Evolutionary conservation across 2,797 vertebrate genomes (phyloP).

Genomic region (Podarcis lilfordi): DNA sequence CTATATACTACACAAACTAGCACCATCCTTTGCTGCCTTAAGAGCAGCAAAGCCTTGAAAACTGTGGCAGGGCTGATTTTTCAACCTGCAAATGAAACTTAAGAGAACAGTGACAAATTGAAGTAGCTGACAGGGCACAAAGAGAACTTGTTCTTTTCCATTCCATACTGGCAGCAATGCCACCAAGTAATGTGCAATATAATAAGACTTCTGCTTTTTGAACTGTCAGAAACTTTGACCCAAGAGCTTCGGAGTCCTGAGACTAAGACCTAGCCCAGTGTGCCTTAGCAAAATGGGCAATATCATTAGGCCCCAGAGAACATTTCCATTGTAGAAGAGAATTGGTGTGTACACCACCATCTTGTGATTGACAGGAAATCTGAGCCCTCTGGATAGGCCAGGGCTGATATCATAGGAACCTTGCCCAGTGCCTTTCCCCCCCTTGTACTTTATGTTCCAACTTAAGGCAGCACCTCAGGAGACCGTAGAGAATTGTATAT

Average conservation of each 20-base stretch:
- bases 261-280: too few species aligned
- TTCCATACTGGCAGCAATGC: not conserved
- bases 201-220: not conserved
- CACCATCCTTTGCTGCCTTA: not conserved
- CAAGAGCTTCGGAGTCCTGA: too few species aligned
- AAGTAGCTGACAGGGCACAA: not conserved
- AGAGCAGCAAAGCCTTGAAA: not conserved
- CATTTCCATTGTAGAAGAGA: not conserved
- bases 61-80: not conserved
- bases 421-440: not conserved
- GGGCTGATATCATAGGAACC: not conserved
- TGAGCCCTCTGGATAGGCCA: not conserved
- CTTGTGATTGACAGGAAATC: not conserved
- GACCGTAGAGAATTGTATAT: not conserved
- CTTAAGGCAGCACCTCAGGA: not conserved
- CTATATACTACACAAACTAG: not conserved
- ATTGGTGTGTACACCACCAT: not conserved
- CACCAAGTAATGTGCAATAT: not conserved
- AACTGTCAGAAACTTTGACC: not conserved
- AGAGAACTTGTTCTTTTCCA: not conserved
- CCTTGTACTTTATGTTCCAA: not conserved
- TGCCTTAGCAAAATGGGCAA: not conserved
- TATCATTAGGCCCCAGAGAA: not conserved
- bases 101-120: fast-evolving
- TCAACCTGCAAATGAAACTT: not conserved